Conservation (phyloP, 2,888 invertebrate species). For the Euphydryas editha region DNA sequence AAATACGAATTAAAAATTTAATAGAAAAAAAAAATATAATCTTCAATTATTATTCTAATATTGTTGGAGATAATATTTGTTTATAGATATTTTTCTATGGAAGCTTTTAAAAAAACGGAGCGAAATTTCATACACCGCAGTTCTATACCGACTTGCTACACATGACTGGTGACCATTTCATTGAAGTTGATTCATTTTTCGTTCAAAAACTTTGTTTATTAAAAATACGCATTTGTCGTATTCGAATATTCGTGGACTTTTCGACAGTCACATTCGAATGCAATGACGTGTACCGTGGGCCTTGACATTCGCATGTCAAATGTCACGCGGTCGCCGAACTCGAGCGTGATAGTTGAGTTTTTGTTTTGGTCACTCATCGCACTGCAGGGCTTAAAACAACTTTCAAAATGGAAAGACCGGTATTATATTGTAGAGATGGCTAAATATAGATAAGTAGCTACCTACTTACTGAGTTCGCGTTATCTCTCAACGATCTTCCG, state of each 20-base stretch:
- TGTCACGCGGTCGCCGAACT: slow-evolving; percentile 75
- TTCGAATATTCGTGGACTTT: slow-evolving; percentile 23
- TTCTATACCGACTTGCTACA: too few species aligned
- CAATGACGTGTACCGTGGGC: slow-evolving; percentile 51
- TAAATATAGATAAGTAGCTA: slow-evolving; percentile 10
- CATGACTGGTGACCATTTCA: too few species aligned
- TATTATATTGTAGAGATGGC: slow-evolving; percentile 24
- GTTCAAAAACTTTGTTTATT: background rate
- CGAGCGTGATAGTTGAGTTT: slow-evolving; percentile 64
- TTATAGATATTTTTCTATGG: too few species aligned
- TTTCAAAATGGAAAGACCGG: slow-evolving; percentile 43
- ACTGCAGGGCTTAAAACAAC: slow-evolving; percentile 40
- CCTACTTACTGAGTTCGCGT: slow-evolving; percentile 10
- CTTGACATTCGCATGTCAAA: slow-evolving; percentile 83
- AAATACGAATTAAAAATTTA: too few species aligned
- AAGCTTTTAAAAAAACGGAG: too few species aligned
- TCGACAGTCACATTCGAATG: slow-evolving; percentile 21
- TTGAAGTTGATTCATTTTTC: background rate
- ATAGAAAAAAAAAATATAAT: too few species aligned
- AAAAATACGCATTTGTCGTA: background rate
- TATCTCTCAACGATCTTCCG: slow-evolving; percentile 9
- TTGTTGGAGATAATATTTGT: too few species aligned
- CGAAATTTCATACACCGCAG: too few species aligned
- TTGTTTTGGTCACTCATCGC: slow-evolving; percentile 44
- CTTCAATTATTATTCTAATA: too few species aligned